Conservation (phyloP, 2,113 vertebrate genomes). For the Mormoops blainvillei region DNA sequence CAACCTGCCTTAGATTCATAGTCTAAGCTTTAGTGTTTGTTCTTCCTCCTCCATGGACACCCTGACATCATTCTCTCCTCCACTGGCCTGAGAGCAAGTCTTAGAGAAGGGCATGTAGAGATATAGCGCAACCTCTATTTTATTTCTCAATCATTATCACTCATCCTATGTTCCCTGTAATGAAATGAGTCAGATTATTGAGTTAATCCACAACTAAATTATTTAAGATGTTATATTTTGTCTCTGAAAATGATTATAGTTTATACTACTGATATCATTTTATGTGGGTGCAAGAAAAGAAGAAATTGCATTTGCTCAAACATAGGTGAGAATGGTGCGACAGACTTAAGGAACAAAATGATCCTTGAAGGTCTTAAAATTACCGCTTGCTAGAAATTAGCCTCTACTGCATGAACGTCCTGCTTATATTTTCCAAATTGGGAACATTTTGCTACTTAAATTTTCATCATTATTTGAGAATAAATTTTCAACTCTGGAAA, state of each 20-base stretch:
- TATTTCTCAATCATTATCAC: neutral
- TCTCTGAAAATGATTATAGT: neutral
- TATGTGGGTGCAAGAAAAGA: neutral
- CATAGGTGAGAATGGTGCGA: neutral
- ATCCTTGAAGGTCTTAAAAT: neutral
- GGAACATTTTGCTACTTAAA: neutral
- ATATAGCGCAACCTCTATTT: neutral
- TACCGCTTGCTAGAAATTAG: neutral
- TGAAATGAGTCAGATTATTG: neutral
- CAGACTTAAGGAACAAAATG: neutral
- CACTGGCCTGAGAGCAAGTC: neutral
- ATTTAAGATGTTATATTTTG: neutral
- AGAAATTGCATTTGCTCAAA: neutral
- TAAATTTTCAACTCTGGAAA: neutral
- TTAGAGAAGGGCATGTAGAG: neutral
- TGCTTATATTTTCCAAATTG: constrained; percentile 7
- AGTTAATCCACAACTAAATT: neutral
- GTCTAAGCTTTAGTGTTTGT: neutral
- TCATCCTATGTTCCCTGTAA: neutral
- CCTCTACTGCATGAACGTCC: neutral
- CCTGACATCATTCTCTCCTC: neutral
- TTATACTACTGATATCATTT: neutral
- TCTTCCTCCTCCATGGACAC: neutral
- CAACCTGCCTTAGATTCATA: neutral
- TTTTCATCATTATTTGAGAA: constrained; percentile 8